Evolutionary conservation across 1,140 invertebrate genomes (phyloP).

Genomic region (Eumeta japonica): DNA sequence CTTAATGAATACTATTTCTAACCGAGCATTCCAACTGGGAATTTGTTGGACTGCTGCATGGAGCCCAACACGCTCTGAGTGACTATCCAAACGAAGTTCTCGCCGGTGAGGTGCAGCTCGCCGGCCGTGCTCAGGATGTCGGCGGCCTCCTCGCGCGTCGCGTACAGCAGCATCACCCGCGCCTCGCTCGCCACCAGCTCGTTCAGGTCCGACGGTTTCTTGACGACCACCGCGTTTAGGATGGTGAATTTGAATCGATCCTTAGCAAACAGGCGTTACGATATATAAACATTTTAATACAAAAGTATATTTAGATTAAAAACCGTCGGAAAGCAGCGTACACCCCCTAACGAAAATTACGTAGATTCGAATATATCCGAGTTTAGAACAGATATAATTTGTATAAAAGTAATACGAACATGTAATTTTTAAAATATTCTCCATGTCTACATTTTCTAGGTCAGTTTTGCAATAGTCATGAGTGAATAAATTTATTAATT

Average conservation of each 20-base stretch:
- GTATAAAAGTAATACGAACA: too few relatives aligned
- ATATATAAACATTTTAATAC: not conserved
- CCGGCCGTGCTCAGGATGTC: conserved; percentile 79
- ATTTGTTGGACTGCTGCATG: conserved; percentile 71
- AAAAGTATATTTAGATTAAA: conserved; percentile 1
- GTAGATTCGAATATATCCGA: too few relatives aligned
- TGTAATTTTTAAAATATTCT: too few relatives aligned
- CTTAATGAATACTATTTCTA: too few relatives aligned
- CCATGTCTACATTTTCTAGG: too few relatives aligned
- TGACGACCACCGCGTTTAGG: conserved; percentile 79
- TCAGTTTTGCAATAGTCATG: too few relatives aligned
- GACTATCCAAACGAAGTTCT: conserved; percentile 96
- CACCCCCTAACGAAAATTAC: too few relatives aligned
- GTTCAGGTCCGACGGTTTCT: conserved; percentile 65
- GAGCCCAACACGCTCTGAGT: conserved; percentile 88
- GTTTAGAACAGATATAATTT: too few relatives aligned
- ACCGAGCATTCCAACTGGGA: conserved; percentile 93
- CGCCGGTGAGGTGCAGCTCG: conserved; percentile 84
- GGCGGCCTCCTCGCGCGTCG: conserved; percentile 82
- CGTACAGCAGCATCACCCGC: conserved; percentile 90
- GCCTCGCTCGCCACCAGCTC: conserved; percentile 88
- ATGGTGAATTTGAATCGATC: conserved; percentile 89
- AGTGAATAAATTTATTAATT: too few relatives aligned
- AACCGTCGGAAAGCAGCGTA: too few relatives aligned
- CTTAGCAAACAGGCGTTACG: too few relatives aligned